These are phyloP conservation scores for Labroides dimidiatus DNA, from an alignment of 2,797 vertebrate species.

Conservation along the genomic window DNA sequence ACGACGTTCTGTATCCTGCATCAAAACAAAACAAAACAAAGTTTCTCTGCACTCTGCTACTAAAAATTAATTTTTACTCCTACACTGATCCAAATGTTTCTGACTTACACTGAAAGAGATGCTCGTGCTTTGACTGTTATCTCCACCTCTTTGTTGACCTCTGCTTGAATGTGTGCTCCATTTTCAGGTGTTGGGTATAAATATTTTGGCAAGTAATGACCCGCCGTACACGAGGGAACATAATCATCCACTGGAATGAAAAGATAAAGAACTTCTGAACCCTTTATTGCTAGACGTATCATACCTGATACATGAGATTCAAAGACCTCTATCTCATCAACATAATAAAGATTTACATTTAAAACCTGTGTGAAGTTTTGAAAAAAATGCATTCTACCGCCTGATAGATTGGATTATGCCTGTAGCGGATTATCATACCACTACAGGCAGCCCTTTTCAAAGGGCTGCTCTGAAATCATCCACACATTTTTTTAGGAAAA, in stretches of 20 bases:
- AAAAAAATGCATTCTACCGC: no score
- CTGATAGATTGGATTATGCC: no score
- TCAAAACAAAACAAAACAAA: not conserved
- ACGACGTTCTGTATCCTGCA: constrained; percentile 52
- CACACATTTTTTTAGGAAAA: no score
- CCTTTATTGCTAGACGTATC: no score
- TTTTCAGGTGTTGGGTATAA: constrained; percentile 64
- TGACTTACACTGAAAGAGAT: constrained; percentile 46
- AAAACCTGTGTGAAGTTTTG: no score
- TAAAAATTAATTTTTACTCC: not conserved
- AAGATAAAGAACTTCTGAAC: not conserved
- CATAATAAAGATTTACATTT: no score
- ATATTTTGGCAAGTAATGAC: constrained; percentile 64
- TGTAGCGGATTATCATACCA: no score
- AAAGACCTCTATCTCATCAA: no score
- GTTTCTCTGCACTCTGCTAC: no score
- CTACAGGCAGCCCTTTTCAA: no score
- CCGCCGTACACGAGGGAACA: constrained; percentile 69
- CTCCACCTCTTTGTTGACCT: constrained; percentile 59
- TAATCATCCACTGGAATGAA: constrained; percentile 64
- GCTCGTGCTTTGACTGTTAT: constrained; percentile 67
- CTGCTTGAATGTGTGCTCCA: constrained; percentile 43
- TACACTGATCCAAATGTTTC: not conserved
- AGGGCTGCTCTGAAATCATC: no score
- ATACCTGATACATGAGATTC: no score